phyloP scores from a whole-genome alignment of 2,113 vertebrate genomes.

The Carlito syrichta region DNA sequence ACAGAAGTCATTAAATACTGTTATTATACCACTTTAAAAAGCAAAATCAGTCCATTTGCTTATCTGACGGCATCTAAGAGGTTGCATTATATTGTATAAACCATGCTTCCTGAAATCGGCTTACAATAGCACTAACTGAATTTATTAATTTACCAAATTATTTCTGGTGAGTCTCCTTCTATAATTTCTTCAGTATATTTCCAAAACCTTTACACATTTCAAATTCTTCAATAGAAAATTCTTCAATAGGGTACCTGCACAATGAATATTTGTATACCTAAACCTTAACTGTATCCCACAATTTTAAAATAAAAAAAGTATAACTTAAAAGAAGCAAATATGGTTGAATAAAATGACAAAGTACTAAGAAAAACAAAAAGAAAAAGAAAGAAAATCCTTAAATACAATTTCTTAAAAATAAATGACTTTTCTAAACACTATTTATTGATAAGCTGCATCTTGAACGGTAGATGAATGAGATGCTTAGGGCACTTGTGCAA shows the following conservation, averaged over 20 bases:
- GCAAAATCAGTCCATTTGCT: slow-evolving; percentile 57
- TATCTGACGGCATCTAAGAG: slow-evolving; percentile 50
- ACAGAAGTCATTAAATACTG: slow-evolving; percentile 66
- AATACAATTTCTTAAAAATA: too few relatives aligned
- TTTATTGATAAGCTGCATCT: not conserved
- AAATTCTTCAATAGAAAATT: slow-evolving; percentile 65
- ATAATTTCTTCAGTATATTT: slow-evolving; percentile 62
- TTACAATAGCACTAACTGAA: slow-evolving; percentile 51
- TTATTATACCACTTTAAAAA: slow-evolving; percentile 61
- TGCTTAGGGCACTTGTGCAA: too few relatives aligned
- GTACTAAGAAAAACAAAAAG: too few relatives aligned
- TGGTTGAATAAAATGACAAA: too few relatives aligned
- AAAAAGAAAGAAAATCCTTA: too few relatives aligned
- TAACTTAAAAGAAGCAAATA: too few relatives aligned
- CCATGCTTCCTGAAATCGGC: slow-evolving; percentile 58
- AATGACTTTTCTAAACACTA: not conserved
- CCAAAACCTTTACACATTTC: slow-evolving; percentile 64
- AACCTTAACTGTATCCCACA: too few relatives aligned
- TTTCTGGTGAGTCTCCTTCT: slow-evolving; percentile 54
- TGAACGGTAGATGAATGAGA: not conserved
- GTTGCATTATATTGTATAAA: not conserved
- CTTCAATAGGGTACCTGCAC: slow-evolving; percentile 58
- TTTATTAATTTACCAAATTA: slow-evolving; percentile 40
- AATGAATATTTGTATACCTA: too few relatives aligned
- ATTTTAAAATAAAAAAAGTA: too few relatives aligned